Percentiles rank a stretch among this genome's conserved stretches.
These are phyloP conservation scores for Sarcophaga caerulescens DNA, from an alignment of 2,888 invertebrate genomes.

Conservation along the genomic window DNA sequence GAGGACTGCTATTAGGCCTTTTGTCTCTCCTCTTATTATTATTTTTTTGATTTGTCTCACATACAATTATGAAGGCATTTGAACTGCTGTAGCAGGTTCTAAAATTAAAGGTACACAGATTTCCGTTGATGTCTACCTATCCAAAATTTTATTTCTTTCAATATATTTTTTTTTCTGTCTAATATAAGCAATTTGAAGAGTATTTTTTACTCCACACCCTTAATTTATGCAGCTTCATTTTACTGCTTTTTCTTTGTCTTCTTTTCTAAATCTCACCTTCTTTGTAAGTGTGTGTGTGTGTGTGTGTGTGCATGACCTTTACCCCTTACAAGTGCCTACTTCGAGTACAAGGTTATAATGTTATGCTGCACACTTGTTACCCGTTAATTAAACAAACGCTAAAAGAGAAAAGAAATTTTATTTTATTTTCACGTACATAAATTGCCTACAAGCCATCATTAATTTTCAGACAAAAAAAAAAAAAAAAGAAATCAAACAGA, in stretches of 20 bases:
- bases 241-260: not conserved
- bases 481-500: too few relatives aligned
- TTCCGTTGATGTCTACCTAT: too few relatives aligned
- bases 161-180: too few relatives aligned
- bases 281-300: not conserved
- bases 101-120: too few relatives aligned
- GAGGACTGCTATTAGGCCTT: too few relatives aligned
- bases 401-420: not conserved
- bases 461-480: not conserved
- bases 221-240: not conserved
- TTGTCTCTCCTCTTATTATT: too few relatives aligned
- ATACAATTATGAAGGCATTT: too few relatives aligned
- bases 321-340: not conserved
- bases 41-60: too few relatives aligned
- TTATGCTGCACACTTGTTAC: not conserved
- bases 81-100: too few relatives aligned
- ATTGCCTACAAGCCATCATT: not conserved
- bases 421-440: not conserved
- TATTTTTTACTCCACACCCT: too few relatives aligned
- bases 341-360: not conserved
- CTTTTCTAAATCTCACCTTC: not conserved
- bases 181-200: too few relatives aligned
- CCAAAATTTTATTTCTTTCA: too few relatives aligned
- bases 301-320: not conserved
- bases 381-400: not conserved